These are phyloP conservation scores for Lepidochrysops patricia DNA, from an alignment of 2,888 invertebrate genomes.

Conservation along the genomic window DNA sequence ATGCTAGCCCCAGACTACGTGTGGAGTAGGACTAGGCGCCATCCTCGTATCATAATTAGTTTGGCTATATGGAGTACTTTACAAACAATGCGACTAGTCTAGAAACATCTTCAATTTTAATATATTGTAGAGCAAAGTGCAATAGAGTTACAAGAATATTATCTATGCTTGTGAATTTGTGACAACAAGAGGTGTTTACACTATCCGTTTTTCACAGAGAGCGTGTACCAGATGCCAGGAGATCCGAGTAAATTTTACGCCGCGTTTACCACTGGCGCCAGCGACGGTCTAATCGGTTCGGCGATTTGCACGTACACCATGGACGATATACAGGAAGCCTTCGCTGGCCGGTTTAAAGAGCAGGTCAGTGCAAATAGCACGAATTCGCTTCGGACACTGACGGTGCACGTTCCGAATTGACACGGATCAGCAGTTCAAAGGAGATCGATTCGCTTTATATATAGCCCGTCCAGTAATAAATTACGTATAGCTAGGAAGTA, in stretches of 20 bases:
- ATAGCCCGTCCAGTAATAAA: neutral
- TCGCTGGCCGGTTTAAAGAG: slow-evolving; percentile 81
- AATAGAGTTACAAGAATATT: too few relatives aligned
- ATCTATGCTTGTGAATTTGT: too few relatives aligned
- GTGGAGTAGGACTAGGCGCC: too few relatives aligned
- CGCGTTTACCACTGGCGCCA: slow-evolving; percentile 79
- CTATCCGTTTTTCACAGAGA: slow-evolving; percentile 55
- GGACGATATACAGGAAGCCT: slow-evolving; percentile 77
- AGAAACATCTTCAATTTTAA: too few relatives aligned
- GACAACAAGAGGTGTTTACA: slow-evolving; percentile 13
- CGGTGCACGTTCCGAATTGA: slow-evolving; percentile 3
- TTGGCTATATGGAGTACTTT: too few relatives aligned
- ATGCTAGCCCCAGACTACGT: too few relatives aligned
- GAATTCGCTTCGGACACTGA: neutral
- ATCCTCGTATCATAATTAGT: too few relatives aligned
- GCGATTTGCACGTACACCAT: slow-evolving; percentile 81
- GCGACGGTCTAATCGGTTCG: slow-evolving; percentile 79
- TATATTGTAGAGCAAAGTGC: too few relatives aligned
- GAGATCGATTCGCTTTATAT: neutral
- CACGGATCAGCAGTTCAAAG: slow-evolving; percentile 6
- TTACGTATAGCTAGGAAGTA: neutral
- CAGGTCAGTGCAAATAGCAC: slow-evolving; percentile 45
- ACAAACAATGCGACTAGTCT: too few relatives aligned
- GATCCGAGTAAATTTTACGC: slow-evolving; percentile 78
- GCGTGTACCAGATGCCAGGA: slow-evolving; percentile 78